Evolutionary conservation across 2,888 invertebrate genomes (phyloP), one percentile per base, ranked within the genome.

Genomic region (Coelinius sp.): DNA sequence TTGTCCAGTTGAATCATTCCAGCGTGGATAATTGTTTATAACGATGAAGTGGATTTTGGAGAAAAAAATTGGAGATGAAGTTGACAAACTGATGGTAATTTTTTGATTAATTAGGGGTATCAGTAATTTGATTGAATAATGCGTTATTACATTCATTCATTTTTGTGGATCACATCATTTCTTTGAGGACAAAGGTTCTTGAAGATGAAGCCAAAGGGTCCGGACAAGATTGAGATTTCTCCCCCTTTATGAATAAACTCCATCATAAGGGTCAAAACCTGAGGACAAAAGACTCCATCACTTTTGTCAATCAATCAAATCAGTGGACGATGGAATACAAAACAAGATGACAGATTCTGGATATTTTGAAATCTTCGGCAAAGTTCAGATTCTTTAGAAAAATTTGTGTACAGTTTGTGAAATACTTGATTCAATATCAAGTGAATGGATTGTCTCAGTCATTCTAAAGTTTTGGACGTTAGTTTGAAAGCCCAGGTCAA

Each of bases 1-100:
- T 77, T 75, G 73, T 70, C 67, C 70, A 59, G 72, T 74, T 73
- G 73, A 73, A 75, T 77, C 71, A 70, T 73, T 72, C 53, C 64
- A 53, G n/a, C 49, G 59, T 22, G 24, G 65, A 25, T 68, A 68
- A 68, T 63, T 20, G 63, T 10, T 63, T 38, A 63, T 63, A 63
- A 14, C 62, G 62, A 22, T 35, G 35, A 38, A 17, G 46, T 49
- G 46, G 17, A 49, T n/a, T n/a, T n/a, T n/a, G n/a, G n/a, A n/a
- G 1, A 49, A 49, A 49, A 49, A 49, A 49, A 49, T 49, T 6
- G 17, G 0, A 1, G 7, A 49, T 49, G 5, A 1, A 17, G 17
- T 14, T 14, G 46, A 49, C 46, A 49, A 20, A 49, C 46, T 49
- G 8, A 6, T 49, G 44, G 44, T 20, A 2, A 49, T 49, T 14